These are phyloP conservation scores for Empidonax alnorum DNA, from an alignment of 2,113 vertebrate genomes.

Conservation along the genomic window DNA sequence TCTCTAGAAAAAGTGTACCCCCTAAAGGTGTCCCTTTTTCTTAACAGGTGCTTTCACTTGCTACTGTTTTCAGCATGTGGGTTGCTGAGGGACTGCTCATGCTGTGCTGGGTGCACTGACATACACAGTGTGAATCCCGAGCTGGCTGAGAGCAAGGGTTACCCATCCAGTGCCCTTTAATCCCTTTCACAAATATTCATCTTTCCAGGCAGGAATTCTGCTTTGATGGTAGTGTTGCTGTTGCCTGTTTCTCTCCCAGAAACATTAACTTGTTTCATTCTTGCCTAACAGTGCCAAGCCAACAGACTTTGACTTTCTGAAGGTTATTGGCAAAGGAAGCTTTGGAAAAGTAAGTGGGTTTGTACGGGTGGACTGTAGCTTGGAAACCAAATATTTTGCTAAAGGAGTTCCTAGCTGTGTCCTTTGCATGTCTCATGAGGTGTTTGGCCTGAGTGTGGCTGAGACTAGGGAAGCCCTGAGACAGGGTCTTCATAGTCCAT, in stretches of 20 bases:
- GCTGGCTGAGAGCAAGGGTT: neutral
- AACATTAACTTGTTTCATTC: constrained; percentile 35
- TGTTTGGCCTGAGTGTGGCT: neutral
- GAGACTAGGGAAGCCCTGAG: neutral
- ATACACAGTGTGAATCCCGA: fast-evolving
- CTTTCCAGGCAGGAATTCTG: neutral
- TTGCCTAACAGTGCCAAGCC: constrained; percentile 78
- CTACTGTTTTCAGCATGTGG: neutral
- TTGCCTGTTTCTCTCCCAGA: neutral
- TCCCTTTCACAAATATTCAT: neutral
- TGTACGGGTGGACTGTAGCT: neutral
- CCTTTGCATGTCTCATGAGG: neutral
- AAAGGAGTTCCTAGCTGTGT: neutral
- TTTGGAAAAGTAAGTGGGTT: constrained; percentile 80
- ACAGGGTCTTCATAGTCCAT: neutral
- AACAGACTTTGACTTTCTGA: constrained; percentile 85
- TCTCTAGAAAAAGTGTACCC: neutral
- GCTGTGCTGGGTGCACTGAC: neutral
- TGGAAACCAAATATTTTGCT: neutral
- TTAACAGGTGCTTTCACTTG: neutral
- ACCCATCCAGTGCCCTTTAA: neutral
- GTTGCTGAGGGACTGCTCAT: neutral
- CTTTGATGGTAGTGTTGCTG: neutral
- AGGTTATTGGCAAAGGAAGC: constrained; percentile 84
- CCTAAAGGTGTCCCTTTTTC: neutral